These are phyloP conservation scores for Rotaria macrura DNA, from an alignment of 2,888 invertebrate genomes.

Conservation along the genomic window DNA sequence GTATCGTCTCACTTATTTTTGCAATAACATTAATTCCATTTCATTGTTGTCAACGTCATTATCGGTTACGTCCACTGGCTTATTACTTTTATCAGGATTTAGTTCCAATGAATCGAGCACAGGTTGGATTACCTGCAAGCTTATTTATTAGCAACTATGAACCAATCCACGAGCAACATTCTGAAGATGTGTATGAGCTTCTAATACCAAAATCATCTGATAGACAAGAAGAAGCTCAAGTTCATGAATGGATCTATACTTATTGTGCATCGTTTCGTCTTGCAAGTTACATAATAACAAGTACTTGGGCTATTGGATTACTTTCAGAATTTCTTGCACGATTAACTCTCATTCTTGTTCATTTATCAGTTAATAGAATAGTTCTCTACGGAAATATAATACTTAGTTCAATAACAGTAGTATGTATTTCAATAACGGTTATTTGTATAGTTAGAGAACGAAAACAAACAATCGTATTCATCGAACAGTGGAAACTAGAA, in stretches of 20 bases:
- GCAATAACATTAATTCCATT: neutral
- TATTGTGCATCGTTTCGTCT: neutral
- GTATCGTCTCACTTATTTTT: neutral
- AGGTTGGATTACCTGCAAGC: too few relatives aligned
- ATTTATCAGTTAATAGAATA: neutral
- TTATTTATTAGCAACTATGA: neutral
- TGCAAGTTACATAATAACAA: neutral
- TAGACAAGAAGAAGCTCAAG: neutral
- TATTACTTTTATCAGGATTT: conserved; percentile 4
- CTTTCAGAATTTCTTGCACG: neutral
- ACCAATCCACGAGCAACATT: neutral
- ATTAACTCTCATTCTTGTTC: neutral
- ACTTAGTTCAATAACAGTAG: too few relatives aligned
- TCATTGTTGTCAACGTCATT: neutral
- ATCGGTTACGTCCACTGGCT: neutral
- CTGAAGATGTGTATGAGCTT: neutral
- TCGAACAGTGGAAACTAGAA: too few relatives aligned
- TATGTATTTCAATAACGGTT: too few relatives aligned
- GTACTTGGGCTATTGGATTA: neutral
- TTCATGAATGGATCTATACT: neutral
- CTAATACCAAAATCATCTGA: neutral
- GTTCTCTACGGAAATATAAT: too few relatives aligned
- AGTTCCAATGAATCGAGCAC: neutral
- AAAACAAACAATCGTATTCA: too few relatives aligned
- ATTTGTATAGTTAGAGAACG: too few relatives aligned